Evolutionary conservation across 2,888 invertebrate genomes (phyloP).

Genomic region (Abrostola tripartita): DNA sequence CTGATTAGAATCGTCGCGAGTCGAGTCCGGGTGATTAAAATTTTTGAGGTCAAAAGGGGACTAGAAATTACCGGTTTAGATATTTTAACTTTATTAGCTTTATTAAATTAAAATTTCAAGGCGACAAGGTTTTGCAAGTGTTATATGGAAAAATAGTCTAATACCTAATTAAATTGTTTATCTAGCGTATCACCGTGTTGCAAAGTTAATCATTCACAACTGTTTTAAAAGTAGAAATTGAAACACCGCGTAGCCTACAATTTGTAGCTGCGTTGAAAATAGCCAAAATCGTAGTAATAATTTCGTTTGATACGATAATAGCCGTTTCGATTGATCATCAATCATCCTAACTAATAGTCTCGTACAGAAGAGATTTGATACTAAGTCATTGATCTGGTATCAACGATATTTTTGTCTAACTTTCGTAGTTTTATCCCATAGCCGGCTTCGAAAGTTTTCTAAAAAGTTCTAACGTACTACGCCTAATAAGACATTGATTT

Average conservation of each 20-base stretch:
- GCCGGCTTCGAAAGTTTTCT: slow-evolving; percentile 1
- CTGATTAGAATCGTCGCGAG: slow-evolving; percentile 70
- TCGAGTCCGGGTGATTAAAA: slow-evolving; percentile 66
- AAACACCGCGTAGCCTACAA: slow-evolving; percentile 24
- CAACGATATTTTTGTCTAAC: slow-evolving; percentile 6
- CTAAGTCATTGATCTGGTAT: slow-evolving; percentile 18
- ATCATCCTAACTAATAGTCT: slow-evolving; percentile 38
- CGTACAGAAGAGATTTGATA: slow-evolving; percentile 20
- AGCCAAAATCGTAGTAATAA: slow-evolving; percentile 30
- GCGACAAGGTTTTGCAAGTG: neutral
- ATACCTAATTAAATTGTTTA: no score
- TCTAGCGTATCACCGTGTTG: neutral
- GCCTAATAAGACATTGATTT: neutral
- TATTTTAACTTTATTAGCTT: slow-evolving; percentile 38
- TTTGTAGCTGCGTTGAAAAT: slow-evolving; percentile 35
- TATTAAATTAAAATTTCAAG: slow-evolving; percentile 5
- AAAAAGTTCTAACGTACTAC: slow-evolving; percentile 20
- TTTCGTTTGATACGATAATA: slow-evolving; percentile 52
- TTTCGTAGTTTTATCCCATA: neutral
- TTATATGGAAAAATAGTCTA: no score
- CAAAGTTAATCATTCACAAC: slow-evolving; percentile 19
- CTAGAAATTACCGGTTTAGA: slow-evolving; percentile 46
- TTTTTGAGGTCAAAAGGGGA: slow-evolving; percentile 72
- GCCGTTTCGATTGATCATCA: slow-evolving; percentile 42
- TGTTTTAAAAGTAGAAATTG: slow-evolving; percentile 21